Evolutionary conservation across 1,140 invertebrate genomes (phyloP), one percentile per base, ranked within the genome.

Genomic region (Lepidurus couesii): DNA sequence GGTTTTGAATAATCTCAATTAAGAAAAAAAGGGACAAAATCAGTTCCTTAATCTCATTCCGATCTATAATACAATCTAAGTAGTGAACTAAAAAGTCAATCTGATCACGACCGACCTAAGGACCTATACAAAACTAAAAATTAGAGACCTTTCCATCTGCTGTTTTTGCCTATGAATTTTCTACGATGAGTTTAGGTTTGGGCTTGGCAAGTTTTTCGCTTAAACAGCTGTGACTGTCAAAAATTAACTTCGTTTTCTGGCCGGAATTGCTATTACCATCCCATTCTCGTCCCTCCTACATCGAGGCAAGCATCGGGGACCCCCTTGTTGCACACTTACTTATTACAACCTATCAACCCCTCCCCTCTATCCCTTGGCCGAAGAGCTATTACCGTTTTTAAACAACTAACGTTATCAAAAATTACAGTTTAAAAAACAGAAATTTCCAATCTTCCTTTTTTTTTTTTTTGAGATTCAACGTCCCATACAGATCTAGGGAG

Each of bases 151-250:
- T 65, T 47, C 21, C 34, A 34, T 34, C 34, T 34, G 34, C 34
- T 34, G 34, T 34, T 34, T 34, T 34, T 34, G 34, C 34, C 3
- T 34, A 34, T 34, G 34, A 2, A 34, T 34, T 34, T 34, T 34
- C 34, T 34, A 34, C 2, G 3, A 34, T 34, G 2, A 34, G 34
- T 34, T 34, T 34, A 34, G 34, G 21, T 65, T 65, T 65, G 16
- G 8, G n/a, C 16, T 7, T 65, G 8, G 13, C 53, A 21, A 65
- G 34, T 16, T 65, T 65, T 65, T 65, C 53, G 53, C 53, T 65
- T 65, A 65, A 65, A 65, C 53, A 65, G 53, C 8, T 65, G 53
- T 65, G 53, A 65, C n/a, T 65, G 53, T 65, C 53, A 65, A 65
- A 65, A 65, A 65, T 65, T 21, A 65, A 65, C 53, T 65, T 65